Evolutionary conservation across 2,797 vertebrate species (phyloP).

Genomic region (Megaceryle alcyon): DNA sequence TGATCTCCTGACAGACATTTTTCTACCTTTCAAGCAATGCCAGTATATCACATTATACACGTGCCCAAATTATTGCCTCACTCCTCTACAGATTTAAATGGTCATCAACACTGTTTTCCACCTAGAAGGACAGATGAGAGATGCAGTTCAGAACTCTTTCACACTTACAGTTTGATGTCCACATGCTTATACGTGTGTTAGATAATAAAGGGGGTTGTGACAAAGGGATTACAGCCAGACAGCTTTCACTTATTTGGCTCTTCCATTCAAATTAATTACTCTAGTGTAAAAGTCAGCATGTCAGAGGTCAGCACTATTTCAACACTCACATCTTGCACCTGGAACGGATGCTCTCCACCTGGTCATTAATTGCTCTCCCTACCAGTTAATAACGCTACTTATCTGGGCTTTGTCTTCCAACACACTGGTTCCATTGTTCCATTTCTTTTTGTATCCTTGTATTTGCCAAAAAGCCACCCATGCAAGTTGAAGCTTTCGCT

Average conservation of each 20-base stretch:
- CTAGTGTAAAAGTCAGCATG: background rate
- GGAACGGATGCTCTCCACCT: background rate
- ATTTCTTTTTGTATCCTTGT: background rate
- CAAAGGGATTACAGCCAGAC: background rate
- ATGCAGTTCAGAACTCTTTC: background rate
- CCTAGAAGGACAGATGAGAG: background rate
- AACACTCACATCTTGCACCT: background rate
- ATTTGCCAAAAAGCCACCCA: conserved; percentile 13
- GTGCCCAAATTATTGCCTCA: background rate
- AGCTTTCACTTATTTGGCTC: background rate
- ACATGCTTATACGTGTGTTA: background rate
- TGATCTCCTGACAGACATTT: background rate
- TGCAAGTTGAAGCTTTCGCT: background rate
- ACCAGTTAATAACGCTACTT: background rate
- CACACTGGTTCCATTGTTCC: background rate
- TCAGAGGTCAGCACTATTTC: background rate
- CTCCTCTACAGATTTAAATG: background rate
- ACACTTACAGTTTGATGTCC: background rate
- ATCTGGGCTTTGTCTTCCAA: background rate
- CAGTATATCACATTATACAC: background rate
- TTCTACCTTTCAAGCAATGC: background rate
- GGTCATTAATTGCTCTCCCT: background rate
- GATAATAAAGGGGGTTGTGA: background rate
- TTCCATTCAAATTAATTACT: background rate
- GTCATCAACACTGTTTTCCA: background rate